phyloP scores from a whole-genome alignment of 2,888 invertebrate species.

The Noctua fimbriata region DNA sequence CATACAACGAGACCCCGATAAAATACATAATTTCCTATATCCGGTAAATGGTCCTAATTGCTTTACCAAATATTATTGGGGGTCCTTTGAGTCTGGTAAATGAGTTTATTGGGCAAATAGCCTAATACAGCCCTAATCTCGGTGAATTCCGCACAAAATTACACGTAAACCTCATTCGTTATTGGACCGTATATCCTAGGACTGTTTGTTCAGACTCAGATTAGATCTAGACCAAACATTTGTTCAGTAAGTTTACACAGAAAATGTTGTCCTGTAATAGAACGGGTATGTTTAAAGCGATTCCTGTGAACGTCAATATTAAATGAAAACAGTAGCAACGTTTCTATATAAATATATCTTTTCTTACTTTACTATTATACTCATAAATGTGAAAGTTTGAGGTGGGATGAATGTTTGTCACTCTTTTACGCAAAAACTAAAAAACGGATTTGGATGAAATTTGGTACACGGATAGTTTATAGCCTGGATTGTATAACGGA shows the following conservation, averaged over 20 bases:
- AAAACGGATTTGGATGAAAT: background rate
- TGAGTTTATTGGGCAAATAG: conserved; percentile 55
- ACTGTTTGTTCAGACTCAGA: conserved; percentile 50
- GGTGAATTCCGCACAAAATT: conserved; percentile 53
- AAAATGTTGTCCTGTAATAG: conserved; percentile 29
- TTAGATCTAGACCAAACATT: conserved; percentile 59
- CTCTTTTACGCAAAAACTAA: background rate
- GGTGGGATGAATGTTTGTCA: background rate
- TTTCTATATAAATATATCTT: background rate
- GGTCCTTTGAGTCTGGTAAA: conserved; percentile 42
- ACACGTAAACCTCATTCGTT: conserved; percentile 57
- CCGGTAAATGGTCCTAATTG: conserved; percentile 47
- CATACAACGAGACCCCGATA: conserved; percentile 28
- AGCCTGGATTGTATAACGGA: no score
- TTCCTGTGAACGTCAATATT: background rate
- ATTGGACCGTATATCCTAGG: conserved; percentile 36
- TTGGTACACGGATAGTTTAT: no score
- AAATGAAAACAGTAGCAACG: background rate
- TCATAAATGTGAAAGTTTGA: background rate
- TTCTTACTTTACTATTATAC: background rate
- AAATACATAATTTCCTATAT: conserved; percentile 45
- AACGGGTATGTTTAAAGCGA: background rate
- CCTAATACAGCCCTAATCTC: conserved; percentile 54
- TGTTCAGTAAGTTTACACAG: conserved; percentile 36
- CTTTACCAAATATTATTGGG: conserved; percentile 40